Conservation (phyloP, 2,113 vertebrate species). For the Odocoileus virginianus region DNA sequence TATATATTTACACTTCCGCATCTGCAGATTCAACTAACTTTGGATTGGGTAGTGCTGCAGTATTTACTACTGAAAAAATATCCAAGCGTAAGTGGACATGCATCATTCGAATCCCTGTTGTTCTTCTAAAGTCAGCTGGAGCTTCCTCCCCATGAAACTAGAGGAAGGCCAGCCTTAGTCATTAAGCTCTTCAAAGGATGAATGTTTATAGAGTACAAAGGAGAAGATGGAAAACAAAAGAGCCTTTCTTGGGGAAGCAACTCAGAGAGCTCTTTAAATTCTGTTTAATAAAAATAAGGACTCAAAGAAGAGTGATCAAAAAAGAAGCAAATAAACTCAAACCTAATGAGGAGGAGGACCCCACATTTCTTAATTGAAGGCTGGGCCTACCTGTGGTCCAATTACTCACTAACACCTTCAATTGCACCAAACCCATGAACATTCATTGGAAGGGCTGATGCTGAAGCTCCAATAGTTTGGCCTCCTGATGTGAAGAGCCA, state of each 20-base stretch:
- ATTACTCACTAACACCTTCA: neutral
- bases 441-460: neutral
- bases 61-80: neutral
- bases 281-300: neutral
- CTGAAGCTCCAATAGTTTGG: neutral
- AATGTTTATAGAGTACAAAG: rapidly evolving
- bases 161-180: neutral
- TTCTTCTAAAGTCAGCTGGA: neutral
- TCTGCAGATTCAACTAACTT: neutral
- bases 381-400: neutral
- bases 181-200: neutral
- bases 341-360: neutral
- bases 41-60: neutral
- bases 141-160: neutral
- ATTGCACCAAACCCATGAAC: neutral
- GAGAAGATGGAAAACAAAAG: neutral
- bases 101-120: neutral
- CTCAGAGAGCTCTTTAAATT: neutral
- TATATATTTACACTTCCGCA: neutral
- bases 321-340: neutral
- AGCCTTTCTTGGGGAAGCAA: neutral
- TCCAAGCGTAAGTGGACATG: neutral
- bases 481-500: neutral
- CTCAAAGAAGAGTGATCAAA: neutral
- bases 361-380: neutral